phyloP scores from a whole-genome alignment of 2,797 vertebrate genomes.

The Uromys caudimaculatus region DNA sequence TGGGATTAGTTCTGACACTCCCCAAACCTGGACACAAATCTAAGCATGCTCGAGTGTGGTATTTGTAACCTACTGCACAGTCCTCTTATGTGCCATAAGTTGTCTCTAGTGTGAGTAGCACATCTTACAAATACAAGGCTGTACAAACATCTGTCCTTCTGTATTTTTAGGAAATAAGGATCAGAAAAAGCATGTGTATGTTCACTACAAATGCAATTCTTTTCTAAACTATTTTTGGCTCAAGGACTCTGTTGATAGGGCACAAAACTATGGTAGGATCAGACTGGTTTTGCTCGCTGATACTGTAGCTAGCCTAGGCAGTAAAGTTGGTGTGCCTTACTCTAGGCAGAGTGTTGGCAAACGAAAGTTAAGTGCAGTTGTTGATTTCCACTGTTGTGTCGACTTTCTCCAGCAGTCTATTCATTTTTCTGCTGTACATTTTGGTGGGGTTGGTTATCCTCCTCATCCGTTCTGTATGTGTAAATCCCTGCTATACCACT shows the following conservation, averaged over 20 bases:
- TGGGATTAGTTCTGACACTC: background rate
- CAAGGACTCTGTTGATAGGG: background rate
- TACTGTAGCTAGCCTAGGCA: background rate
- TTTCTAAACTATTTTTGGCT: background rate
- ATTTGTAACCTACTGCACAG: background rate
- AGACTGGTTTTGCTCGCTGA: background rate
- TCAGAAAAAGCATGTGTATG: background rate
- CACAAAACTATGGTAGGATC: background rate
- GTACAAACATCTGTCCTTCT: background rate
- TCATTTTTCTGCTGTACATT: background rate
- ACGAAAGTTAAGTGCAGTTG: background rate
- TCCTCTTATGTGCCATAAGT: background rate
- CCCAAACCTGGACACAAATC: background rate
- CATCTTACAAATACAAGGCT: background rate
- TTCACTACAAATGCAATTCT: background rate
- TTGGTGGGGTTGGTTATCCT: background rate
- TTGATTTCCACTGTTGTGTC: background rate
- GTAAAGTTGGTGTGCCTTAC: rapidly evolving
- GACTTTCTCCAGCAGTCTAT: background rate
- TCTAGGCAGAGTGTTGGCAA: background rate
- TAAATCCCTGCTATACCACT: background rate
- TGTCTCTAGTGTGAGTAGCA: background rate
- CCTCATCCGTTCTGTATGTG: background rate
- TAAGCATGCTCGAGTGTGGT: background rate
- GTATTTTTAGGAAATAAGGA: background rate